Conservation (phyloP, 2,113 vertebrate species). For the Sturnira hondurensis region DNA sequence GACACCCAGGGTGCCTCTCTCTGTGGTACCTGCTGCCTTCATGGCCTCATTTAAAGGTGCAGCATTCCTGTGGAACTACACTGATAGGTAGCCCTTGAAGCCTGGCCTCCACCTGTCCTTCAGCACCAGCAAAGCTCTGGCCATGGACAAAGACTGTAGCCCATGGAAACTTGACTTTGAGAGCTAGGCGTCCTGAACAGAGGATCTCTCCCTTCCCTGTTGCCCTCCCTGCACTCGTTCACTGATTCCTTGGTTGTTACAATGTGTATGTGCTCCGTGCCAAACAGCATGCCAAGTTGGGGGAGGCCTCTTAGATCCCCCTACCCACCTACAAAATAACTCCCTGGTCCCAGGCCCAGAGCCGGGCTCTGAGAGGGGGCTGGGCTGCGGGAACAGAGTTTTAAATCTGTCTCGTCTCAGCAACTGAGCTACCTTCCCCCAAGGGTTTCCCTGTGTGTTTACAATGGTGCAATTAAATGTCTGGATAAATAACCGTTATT, state of each 20-base stretch:
- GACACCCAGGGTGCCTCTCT: no score
- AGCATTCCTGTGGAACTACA: not conserved
- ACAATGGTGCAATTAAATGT: conserved; percentile 57
- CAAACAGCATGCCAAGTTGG: not conserved
- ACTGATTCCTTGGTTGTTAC: not conserved
- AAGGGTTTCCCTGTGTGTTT: conserved; percentile 50
- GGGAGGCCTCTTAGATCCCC: not conserved
- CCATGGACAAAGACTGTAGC: not conserved
- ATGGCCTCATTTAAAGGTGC: not conserved
- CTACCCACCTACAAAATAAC: not conserved
- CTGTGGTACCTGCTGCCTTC: not conserved
- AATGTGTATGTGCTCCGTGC: not conserved
- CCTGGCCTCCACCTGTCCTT: no score
- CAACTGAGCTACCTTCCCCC: conserved; percentile 16
- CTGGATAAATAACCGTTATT: conserved; percentile 69
- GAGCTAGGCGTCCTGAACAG: not conserved
- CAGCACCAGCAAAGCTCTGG: not conserved
- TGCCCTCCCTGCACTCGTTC: not conserved
- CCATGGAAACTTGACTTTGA: not conserved
- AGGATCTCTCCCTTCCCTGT: not conserved
- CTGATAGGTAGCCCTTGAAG: not conserved
- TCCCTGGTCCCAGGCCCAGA: not conserved
- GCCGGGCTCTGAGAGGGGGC: not conserved
- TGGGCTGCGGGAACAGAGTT: not conserved
- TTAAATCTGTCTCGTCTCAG: conserved; percentile 61